Evolutionary conservation across 2,113 vertebrate species (phyloP).

Genomic region (Platysteira castanea): DNA sequence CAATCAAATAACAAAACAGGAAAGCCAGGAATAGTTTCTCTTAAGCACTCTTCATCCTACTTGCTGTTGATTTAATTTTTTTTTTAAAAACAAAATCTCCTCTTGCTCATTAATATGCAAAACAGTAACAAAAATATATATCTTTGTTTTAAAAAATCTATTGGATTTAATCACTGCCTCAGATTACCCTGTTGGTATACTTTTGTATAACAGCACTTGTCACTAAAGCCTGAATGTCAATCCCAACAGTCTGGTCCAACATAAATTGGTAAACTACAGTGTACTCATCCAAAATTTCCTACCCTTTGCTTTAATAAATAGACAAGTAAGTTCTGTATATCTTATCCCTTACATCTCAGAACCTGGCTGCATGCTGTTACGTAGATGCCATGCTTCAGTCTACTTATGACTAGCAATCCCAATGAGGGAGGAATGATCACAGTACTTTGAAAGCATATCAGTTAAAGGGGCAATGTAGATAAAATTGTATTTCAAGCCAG

Average conservation of each 20-base stretch:
- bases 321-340: background rate
- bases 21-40: constrained; percentile 22
- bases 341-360: background rate
- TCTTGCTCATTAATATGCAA: background rate
- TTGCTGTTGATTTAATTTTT: background rate
- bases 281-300: background rate
- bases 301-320: background rate
- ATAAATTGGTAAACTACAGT: background rate
- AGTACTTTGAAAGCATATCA: background rate
- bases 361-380: background rate
- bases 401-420: background rate
- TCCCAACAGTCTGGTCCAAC: background rate
- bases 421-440: background rate
- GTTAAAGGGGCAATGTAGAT: background rate
- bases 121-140: background rate
- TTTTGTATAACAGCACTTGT: background rate
- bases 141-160: background rate
- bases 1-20: constrained; percentile 43
- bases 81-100: background rate
- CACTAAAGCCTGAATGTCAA: background rate
- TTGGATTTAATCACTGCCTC: background rate
- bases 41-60: background rate
- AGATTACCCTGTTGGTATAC: background rate
- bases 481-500: background rate
- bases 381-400: background rate